Conservation (phyloP, 2,113 vertebrate genomes). For the Austrofundulus limnaeus region DNA sequence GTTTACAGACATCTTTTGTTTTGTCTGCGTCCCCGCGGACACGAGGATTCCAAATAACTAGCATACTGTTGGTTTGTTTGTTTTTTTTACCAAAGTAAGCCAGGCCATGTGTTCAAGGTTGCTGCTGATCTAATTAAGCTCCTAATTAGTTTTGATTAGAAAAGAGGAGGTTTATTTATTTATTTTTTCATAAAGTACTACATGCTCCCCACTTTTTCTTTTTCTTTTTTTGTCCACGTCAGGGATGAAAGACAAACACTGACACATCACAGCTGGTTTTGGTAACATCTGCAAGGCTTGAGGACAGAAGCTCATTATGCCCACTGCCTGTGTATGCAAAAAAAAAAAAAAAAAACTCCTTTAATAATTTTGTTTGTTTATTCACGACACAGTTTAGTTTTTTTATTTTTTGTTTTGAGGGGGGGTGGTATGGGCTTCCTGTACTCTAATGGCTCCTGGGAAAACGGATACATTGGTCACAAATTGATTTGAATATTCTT, state of each 20-base stretch:
- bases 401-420: background rate
- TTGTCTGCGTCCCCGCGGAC: background rate
- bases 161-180: constrained; percentile 23
- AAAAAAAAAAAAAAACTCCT: constrained; percentile 34
- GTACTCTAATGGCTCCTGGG: background rate
- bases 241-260: constrained; percentile 22
- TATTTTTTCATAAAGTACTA: constrained; percentile 12
- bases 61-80: background rate
- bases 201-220: background rate
- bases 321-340: constrained; percentile 18
- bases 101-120: constrained; percentile 38
- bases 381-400: too few relatives aligned
- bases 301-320: constrained; percentile 48
- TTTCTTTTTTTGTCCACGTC: constrained; percentile 1
- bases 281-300: constrained; percentile 21
- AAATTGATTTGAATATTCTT: constrained; percentile 21
- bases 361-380: constrained; percentile 36
- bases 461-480: constrained; percentile 23
- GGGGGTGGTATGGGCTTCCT: background rate
- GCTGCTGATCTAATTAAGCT: constrained; percentile 49
- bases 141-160: constrained; percentile 56
- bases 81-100: constrained; percentile 11
- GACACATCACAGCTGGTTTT: constrained; percentile 56
- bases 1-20: constrained; percentile 23
- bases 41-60: background rate